Conservation (phyloP, 2,797 vertebrate genomes). For the Leptoclinus maculatus region DNA sequence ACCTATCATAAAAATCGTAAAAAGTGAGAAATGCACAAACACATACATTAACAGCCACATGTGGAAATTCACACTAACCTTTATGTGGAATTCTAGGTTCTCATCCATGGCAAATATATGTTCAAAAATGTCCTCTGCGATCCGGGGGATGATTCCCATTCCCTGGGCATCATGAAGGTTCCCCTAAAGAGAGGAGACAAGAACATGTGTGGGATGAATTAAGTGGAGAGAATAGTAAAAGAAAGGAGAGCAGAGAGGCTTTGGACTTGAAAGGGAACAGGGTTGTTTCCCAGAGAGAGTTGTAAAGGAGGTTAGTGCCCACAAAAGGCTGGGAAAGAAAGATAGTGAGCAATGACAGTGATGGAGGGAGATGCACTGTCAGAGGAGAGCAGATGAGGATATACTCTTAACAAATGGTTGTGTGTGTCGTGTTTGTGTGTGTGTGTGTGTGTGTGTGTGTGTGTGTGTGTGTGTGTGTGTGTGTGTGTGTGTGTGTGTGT, state of each 20-base stretch:
- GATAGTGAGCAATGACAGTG: slow-evolving; percentile 52
- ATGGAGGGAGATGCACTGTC: slow-evolving; percentile 53
- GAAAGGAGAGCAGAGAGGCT: slow-evolving; percentile 29
- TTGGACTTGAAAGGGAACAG: slow-evolving; percentile 57
- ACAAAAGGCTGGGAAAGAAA: slow-evolving; percentile 44
- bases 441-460: slow-evolving; percentile 10
- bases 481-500: slow-evolving; percentile 8
- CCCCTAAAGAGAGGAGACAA: slow-evolving; percentile 79
- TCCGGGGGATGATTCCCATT: slow-evolving; percentile 97
- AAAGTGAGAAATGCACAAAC: neutral
- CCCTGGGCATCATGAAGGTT: slow-evolving; percentile 91
- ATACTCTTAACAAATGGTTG: slow-evolving; percentile 15
- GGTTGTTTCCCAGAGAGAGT: slow-evolving; percentile 53
- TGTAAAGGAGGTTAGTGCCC: slow-evolving; percentile 58
- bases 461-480: neutral
- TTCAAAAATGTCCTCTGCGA: slow-evolving; percentile 95
- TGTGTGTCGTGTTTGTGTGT: slow-evolving; percentile 2
- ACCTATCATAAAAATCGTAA: neutral
- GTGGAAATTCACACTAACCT: slow-evolving; percentile 80
- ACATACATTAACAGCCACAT: neutral
- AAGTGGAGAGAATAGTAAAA: slow-evolving; percentile 35
- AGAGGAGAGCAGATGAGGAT: slow-evolving; percentile 21
- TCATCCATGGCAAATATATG: slow-evolving; percentile 98
- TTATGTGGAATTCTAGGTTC: slow-evolving; percentile 97
- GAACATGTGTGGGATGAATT: slow-evolving; percentile 31